These are phyloP conservation scores for Dunckerocampus dactyliophorus DNA, from an alignment of 2,113 vertebrate species.

Conservation along the genomic window DNA sequence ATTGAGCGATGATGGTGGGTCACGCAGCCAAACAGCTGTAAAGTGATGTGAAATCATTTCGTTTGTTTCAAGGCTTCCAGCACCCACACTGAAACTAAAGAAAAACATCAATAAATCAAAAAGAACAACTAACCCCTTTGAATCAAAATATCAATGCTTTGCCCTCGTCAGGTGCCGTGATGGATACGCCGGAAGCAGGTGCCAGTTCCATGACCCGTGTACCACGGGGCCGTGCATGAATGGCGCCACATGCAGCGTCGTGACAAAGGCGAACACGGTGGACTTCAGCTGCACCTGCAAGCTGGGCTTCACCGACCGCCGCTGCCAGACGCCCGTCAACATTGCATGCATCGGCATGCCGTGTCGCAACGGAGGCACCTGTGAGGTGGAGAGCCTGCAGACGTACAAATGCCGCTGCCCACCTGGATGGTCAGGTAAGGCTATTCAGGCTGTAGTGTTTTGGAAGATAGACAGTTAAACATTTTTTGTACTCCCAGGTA, in stretches of 20 bases:
- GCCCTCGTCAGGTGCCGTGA: conserved; percentile 72
- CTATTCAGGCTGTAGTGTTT: background rate
- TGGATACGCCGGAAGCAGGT: conserved; percentile 75
- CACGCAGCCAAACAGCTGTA: too few relatives aligned
- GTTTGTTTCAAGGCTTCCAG: background rate
- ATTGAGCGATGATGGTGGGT: too few relatives aligned
- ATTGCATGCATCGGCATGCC: conserved; percentile 79
- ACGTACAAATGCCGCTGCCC: conserved; percentile 86
- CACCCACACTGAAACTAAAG: background rate
- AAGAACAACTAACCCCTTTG: background rate
- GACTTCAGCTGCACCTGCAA: conserved; percentile 80
- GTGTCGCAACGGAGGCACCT: conserved; percentile 89
- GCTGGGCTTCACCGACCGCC: conserved; percentile 79
- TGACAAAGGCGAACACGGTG: conserved; percentile 53
- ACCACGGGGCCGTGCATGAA: conserved; percentile 78
- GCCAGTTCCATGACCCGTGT: conserved; percentile 87
- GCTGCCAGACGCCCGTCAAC: conserved; percentile 78
- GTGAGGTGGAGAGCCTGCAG: conserved; percentile 76
- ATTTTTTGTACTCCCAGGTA: conserved; percentile 67
- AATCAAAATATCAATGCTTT: conserved; percentile 1
- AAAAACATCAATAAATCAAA: background rate
- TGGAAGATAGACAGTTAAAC: background rate
- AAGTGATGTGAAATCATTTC: background rate
- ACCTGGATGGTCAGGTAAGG: conserved; percentile 89
- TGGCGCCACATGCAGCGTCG: conserved; percentile 71